Evolutionary conservation across 2,888 invertebrate species (phyloP).

Genomic region (Willowsia nigromaculata): DNA sequence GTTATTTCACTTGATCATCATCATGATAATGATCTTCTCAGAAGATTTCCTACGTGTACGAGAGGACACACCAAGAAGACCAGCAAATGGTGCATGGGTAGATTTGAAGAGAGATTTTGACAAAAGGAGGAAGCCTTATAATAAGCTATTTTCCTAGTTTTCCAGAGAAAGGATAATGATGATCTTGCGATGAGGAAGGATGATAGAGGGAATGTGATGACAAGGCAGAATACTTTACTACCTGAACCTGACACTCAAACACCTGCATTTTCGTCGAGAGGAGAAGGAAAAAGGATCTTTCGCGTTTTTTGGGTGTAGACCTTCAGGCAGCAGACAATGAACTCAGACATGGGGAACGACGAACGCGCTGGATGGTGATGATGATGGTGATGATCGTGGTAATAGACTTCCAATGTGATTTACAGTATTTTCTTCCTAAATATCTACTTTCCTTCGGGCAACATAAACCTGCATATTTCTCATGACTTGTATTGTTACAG

Average conservation of each 20-base stretch:
- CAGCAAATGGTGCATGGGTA: neutral
- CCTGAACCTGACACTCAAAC: constrained; percentile 20
- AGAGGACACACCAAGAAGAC: neutral
- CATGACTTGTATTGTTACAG: too few species aligned
- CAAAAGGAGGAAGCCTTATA: neutral
- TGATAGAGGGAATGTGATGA: constrained; percentile 22
- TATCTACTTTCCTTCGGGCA: neutral
- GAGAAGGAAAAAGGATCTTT: neutral
- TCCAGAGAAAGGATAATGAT: constrained; percentile 32
- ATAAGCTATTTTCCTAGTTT: constrained; percentile 38
- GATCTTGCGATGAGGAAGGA: constrained; percentile 5
- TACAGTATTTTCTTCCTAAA: constrained; percentile 17
- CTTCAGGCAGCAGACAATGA: constrained; percentile 25
- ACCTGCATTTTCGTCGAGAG: neutral
- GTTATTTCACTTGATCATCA: neutral
- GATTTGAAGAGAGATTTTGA: neutral
- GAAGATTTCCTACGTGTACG: neutral
- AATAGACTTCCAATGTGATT: constrained; percentile 63
- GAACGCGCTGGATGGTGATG: neutral
- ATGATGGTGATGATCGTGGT: neutral
- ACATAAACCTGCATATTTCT: too few species aligned
- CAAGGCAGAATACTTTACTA: neutral
- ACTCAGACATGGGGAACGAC: neutral
- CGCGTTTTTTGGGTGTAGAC: neutral
- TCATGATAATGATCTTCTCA: constrained; percentile 25